Conservation (phyloP, 2,113 vertebrate species). For the Alethe castanea region DNA sequence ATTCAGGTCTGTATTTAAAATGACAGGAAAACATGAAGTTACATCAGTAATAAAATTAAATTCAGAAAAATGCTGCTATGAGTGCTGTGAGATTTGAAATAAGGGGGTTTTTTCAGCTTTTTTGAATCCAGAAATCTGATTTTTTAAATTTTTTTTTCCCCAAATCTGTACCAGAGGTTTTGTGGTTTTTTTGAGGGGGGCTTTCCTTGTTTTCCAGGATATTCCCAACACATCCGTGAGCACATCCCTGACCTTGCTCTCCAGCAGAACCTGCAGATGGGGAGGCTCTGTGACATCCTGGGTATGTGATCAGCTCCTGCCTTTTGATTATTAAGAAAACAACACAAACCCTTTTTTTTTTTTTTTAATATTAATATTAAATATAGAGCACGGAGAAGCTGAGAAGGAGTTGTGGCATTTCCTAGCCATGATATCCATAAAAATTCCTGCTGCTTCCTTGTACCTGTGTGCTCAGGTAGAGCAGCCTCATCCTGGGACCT, state of each 20-base stretch:
- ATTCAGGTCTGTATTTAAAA: neutral
- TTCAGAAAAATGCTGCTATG: neutral
- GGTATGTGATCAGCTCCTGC: slow-evolving; percentile 65
- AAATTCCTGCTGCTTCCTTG: neutral
- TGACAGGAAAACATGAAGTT: neutral
- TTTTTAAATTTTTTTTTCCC: neutral
- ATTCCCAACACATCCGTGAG: slow-evolving; percentile 68
- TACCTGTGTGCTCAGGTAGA: neutral
- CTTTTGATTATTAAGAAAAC: neutral
- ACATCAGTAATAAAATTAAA: neutral
- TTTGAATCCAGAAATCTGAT: neutral
- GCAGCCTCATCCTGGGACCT: neutral
- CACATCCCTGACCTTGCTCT: slow-evolving; percentile 70
- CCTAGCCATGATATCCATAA: neutral
- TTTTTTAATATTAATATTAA: neutral
- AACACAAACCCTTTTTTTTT: neutral
- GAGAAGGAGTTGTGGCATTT: neutral
- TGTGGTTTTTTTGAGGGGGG: neutral
- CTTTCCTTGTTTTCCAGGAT: slow-evolving; percentile 74
- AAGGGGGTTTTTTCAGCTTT: rapidly evolving
- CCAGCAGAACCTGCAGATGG: slow-evolving; percentile 84
- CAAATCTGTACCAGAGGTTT: rapidly evolving
- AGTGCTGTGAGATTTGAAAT: neutral
- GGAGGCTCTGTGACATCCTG: slow-evolving; percentile 84
- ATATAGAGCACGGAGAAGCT: neutral